Base-by-base conservation (phyloP, 1,140 invertebrate genomes). In the Maniola jurtina region DNA sequence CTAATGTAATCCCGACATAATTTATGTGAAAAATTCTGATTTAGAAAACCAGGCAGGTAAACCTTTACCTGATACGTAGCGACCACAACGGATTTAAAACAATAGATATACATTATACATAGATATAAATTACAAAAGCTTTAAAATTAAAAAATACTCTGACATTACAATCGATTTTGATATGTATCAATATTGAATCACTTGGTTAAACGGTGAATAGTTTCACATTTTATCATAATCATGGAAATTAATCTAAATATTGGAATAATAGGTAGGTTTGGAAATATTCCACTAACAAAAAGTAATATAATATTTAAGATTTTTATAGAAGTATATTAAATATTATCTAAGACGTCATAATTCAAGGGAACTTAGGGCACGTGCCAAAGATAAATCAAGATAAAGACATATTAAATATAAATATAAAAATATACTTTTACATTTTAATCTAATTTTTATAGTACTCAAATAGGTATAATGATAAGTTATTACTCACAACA, bases 151-250 rank as follows among this genome's bases (percentile, higher is more conserved):
- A 33, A 1, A 33, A 33, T 54, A 60, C 25, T 33, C 45, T 25
- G 58, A 34, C 15, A 60, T 48, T 1, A 52, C 5, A 61, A 61
- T 61, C 36, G 59, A 61, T 61, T 61, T 61, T 36, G 45, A 35
- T 61, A 52, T 61, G 60, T n/a, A n/a, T n/a, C n/a, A n/a, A n/a
- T n/a, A n/a, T n/a, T n/a, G n/a, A n/a, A 52, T 52, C 48, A 14
- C 11, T 48, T 42, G 1, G 11, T n/a, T 48, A 48, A 47, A 16
- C 25, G 2, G 48, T 10, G 16, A 25, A 52, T 15, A 16, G 10
- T 52, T 48, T 11, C 45, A 13, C 6, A 52, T 52, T 15, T 10
- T 25, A 16, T 7, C 7, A 52, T 25, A 8, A 1, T 25, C 14
- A 25, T 16, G 6, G 16, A 9, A 52, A 25, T 14, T 25, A 25